These are phyloP conservation scores for Drosophila infuscata DNA, from an alignment of 2,888 invertebrate species.

Conservation along the genomic window DNA sequence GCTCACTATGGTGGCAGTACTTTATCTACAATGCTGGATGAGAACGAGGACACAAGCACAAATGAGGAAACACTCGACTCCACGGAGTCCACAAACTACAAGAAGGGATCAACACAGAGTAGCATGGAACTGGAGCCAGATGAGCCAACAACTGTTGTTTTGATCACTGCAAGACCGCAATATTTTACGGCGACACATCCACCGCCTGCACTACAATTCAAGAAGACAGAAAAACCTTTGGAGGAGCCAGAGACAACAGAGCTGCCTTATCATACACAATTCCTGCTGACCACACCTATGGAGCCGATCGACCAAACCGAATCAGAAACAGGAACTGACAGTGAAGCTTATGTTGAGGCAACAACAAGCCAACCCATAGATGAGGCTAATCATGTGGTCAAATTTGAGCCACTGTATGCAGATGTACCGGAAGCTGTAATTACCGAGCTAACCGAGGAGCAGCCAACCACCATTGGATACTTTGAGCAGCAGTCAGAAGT, in stretches of 20 bases:
- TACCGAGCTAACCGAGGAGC: constrained; percentile 60
- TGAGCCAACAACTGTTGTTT: constrained; percentile 58
- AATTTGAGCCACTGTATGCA: constrained; percentile 75
- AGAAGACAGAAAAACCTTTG: constrained; percentile 19
- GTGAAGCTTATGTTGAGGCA: constrained; percentile 2
- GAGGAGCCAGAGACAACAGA: constrained; percentile 66
- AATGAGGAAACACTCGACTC: constrained; percentile 41
- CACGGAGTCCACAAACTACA: constrained; percentile 32
- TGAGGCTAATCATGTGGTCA: constrained; percentile 62
- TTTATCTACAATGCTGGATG: constrained; percentile 60
- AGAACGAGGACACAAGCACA: constrained; percentile 51
- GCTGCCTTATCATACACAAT: constrained; percentile 54
- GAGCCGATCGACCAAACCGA: constrained; percentile 37
- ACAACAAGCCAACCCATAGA: constrained; percentile 35
- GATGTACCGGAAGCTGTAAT: constrained; percentile 77
- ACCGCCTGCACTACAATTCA: constrained; percentile 3
- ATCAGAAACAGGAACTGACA: constrained; percentile 3
- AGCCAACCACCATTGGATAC: constrained; percentile 31
- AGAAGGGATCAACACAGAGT: constrained; percentile 45
- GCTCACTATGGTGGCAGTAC: constrained; percentile 67
- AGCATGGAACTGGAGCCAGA: constrained; percentile 52
- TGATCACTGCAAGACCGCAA: constrained; percentile 72
- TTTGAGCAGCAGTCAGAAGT: constrained; percentile 17
- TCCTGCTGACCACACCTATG: constrained; percentile 66
- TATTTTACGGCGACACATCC: constrained; percentile 46